Percentiles rank a stretch among this genome's conserved stretches.
These are phyloP conservation scores for Luffia ferchaultella DNA, from an alignment of 2,888 invertebrate species.

Conservation along the genomic window DNA sequence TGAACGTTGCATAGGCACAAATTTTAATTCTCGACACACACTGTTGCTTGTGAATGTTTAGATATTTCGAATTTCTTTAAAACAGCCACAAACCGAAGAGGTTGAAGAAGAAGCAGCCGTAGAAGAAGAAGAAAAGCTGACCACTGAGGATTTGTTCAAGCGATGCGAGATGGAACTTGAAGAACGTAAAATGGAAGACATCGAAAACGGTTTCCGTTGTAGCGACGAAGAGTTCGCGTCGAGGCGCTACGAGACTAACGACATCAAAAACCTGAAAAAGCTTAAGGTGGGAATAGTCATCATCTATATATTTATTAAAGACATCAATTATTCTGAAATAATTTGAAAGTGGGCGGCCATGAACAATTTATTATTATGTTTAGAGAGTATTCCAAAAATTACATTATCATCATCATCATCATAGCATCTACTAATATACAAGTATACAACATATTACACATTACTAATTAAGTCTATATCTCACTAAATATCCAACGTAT, in stretches of 20 bases:
- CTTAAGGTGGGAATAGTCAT: constrained; percentile 54
- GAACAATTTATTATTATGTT: neutral
- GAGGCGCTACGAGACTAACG: constrained; percentile 69
- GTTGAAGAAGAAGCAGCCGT: constrained; percentile 35
- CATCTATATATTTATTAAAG: neutral
- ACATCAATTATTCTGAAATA: neutral
- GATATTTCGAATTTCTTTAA: neutral
- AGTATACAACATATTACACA: too few species aligned
- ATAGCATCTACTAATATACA: too few species aligned
- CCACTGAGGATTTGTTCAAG: constrained; percentile 40
- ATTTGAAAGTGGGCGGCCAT: neutral
- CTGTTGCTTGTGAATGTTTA: too few species aligned
- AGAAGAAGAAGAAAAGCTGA: constrained; percentile 40
- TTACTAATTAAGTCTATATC: too few species aligned
- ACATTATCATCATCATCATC: too few species aligned
- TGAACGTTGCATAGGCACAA: too few species aligned
- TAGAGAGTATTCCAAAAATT: too few species aligned
- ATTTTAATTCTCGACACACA: too few species aligned
- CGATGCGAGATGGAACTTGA: constrained; percentile 42
- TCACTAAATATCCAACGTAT: too few species aligned
- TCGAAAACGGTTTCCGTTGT: constrained; percentile 64
- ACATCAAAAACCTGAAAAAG: constrained; percentile 63
- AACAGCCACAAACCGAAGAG: constrained; percentile 47
- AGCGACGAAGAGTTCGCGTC: constrained; percentile 65
- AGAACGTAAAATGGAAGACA: constrained; percentile 39